These are phyloP conservation scores for Ips nitidus DNA, from an alignment of 1,140 invertebrate genomes.

Conservation along the genomic window DNA sequence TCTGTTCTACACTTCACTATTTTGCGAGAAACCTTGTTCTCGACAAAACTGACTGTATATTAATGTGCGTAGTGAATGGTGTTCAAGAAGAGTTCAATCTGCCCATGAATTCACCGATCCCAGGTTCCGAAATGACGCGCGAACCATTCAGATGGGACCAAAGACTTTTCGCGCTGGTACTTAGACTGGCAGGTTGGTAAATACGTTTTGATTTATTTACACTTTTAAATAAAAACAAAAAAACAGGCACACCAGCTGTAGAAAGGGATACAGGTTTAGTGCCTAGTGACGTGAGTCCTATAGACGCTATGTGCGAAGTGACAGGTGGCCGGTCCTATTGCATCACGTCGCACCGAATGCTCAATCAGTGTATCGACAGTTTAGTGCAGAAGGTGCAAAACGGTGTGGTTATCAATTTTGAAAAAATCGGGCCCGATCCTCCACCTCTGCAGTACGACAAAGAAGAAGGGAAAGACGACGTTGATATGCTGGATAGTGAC, in stretches of 20 bases:
- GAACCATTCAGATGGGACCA: slow-evolving; percentile 99
- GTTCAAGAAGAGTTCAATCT: slow-evolving; percentile 93
- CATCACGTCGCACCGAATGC: slow-evolving; percentile 91
- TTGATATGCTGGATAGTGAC: slow-evolving; percentile 29
- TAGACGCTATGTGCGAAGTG: slow-evolving; percentile 99
- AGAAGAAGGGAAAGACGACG: slow-evolving; percentile 53
- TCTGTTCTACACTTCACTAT: too few relatives aligned
- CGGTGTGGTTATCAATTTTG: slow-evolving; percentile 97
- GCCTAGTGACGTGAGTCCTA: slow-evolving; percentile 88
- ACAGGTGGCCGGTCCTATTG: slow-evolving; percentile 96
- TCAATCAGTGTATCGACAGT: slow-evolving; percentile 95
- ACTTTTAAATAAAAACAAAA: neutral
- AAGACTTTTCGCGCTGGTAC: slow-evolving; percentile 91
- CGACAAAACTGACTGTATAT: too few relatives aligned
- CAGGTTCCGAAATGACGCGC: slow-evolving; percentile 94
- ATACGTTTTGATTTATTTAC: neutral
- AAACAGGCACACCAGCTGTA: slow-evolving; percentile 59
- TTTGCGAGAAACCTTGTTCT: too few relatives aligned
- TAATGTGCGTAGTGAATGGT: slow-evolving; percentile 58
- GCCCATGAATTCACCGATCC: slow-evolving; percentile 89
- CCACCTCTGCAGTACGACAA: slow-evolving; percentile 52
- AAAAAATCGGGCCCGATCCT: slow-evolving; percentile 91
- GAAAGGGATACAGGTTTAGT: slow-evolving; percentile 72
- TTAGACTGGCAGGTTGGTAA: slow-evolving; percentile 81
- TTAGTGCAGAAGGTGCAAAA: slow-evolving; percentile 94